A percentile compares a stretch with the other conserved stretches of the same genome.
Evolutionary conservation across 2,888 invertebrate species (phyloP).

Genomic region (Volucella bombylans): DNA sequence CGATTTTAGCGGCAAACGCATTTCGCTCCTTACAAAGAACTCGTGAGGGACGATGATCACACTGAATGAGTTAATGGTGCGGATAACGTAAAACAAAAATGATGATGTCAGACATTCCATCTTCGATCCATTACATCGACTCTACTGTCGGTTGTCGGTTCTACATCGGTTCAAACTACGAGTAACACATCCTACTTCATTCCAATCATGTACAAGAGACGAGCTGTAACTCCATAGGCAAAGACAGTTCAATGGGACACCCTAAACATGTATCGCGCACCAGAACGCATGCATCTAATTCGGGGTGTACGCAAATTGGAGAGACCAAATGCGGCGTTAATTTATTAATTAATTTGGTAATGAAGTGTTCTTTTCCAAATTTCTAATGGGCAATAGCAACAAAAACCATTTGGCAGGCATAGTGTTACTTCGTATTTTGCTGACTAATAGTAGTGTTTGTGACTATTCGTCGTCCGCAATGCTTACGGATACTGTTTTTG

Average conservation of each 20-base stretch:
- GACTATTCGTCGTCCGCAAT: not conserved
- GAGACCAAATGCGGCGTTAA: slow-evolving; percentile 57
- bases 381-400: slow-evolving; percentile 23
- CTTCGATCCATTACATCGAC: slow-evolving; percentile 41
- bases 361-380: slow-evolving; percentile 53
- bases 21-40: slow-evolving; percentile 34
- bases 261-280: slow-evolving; percentile 30
- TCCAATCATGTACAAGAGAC: slow-evolving; percentile 3
- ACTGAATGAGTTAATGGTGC: not conserved
- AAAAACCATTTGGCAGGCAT: slow-evolving; percentile 19
- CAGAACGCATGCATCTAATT: slow-evolving; percentile 7
- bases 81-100: slow-evolving; percentile 18
- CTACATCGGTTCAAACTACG: slow-evolving; percentile 6
- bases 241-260: slow-evolving; percentile 33
- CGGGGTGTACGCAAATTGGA: slow-evolving; percentile 35
- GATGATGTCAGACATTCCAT: slow-evolving; percentile 66
- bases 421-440: slow-evolving; percentile 13
- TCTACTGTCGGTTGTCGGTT: slow-evolving; percentile 8
- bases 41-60: not conserved
- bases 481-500: slow-evolving; percentile 9
- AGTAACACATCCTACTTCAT: slow-evolving; percentile 38
- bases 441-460: slow-evolving; percentile 39
- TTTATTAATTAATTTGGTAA: slow-evolving; percentile 68
- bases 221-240: no score
- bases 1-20: slow-evolving; percentile 23